Evolutionary conservation across 2,113 vertebrate genomes (phyloP).

Genomic region (Microcebus ravelobensis): DNA sequence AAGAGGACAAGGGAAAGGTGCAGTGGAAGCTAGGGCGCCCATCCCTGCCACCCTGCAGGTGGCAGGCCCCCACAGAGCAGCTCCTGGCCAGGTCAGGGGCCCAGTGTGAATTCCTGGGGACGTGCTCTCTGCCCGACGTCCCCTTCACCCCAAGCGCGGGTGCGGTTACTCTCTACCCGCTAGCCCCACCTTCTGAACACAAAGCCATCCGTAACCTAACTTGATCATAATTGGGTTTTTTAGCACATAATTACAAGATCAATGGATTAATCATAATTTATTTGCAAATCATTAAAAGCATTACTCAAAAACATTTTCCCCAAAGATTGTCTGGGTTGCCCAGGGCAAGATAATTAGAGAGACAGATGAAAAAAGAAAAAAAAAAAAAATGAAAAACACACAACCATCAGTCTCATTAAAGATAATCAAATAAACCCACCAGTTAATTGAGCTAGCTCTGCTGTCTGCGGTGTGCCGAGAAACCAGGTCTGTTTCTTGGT

Average conservation of each 20-base stretch:
- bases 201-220: constrained; percentile 14
- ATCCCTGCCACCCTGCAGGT: fast-evolving
- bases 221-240: constrained; percentile 52
- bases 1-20: background rate
- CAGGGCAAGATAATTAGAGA: constrained; percentile 55
- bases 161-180: background rate
- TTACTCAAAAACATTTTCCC: constrained; percentile 47
- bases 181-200: background rate
- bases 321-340: constrained; percentile 47
- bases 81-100: background rate
- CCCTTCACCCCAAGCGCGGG: background rate
- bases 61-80: background rate
- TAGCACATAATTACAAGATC: constrained; percentile 56
- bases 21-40: background rate
- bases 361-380: background rate
- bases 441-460: background rate
- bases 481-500: background rate
- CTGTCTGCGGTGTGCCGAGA: background rate
- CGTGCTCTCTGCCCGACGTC: background rate
- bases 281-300: constrained; percentile 48
- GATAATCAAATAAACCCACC: constrained; percentile 6
- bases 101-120: no score
- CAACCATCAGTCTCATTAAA: background rate
- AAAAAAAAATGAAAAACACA: background rate
- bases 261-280: constrained; percentile 69